phyloP scores from a whole-genome alignment of 1,140 invertebrate species.

The Eumaeus atala region DNA sequence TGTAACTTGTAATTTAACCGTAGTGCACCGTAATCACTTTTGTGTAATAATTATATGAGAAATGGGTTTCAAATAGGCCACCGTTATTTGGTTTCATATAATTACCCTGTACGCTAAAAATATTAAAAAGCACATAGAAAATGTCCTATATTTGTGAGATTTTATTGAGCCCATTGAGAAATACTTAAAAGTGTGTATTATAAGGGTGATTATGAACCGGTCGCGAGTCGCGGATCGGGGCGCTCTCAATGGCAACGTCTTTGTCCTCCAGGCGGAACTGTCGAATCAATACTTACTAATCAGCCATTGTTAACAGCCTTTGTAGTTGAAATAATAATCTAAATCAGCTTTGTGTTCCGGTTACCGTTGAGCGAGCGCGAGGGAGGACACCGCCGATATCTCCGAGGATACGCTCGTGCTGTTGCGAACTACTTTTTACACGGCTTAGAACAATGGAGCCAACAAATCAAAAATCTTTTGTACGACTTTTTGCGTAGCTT shows the following conservation, averaged over 20 bases:
- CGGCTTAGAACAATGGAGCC: slow-evolving; percentile 36
- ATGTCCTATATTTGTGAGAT: background rate
- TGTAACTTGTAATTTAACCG: background rate
- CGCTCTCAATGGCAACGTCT: slow-evolving; percentile 37
- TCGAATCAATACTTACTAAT: slow-evolving; percentile 62
- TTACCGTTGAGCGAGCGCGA: slow-evolving; percentile 36
- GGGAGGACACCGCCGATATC: slow-evolving; percentile 38
- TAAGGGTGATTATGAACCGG: slow-evolving; percentile 49
- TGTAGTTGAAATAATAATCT: slow-evolving; percentile 61
- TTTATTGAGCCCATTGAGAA: background rate
- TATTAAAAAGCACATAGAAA: background rate
- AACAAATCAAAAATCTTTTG: slow-evolving; percentile 64
- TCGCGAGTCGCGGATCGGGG: slow-evolving; percentile 21
- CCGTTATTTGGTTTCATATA: background rate
- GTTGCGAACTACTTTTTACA: slow-evolving; percentile 24
- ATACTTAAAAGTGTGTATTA: slow-evolving; percentile 13
- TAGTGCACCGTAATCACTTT: no score
- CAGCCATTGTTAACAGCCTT: slow-evolving; percentile 56
- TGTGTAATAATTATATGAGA: background rate
- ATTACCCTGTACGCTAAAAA: background rate
- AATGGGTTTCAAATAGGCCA: background rate
- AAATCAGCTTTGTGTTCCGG: slow-evolving; percentile 39
- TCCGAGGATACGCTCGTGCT: slow-evolving; percentile 21
- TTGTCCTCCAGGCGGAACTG: slow-evolving; percentile 41
- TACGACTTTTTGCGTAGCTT: slow-evolving; percentile 30